Evolutionary conservation across 2,797 vertebrate genomes (phyloP).

Genomic region (Gymnothorax reevesii): DNA sequence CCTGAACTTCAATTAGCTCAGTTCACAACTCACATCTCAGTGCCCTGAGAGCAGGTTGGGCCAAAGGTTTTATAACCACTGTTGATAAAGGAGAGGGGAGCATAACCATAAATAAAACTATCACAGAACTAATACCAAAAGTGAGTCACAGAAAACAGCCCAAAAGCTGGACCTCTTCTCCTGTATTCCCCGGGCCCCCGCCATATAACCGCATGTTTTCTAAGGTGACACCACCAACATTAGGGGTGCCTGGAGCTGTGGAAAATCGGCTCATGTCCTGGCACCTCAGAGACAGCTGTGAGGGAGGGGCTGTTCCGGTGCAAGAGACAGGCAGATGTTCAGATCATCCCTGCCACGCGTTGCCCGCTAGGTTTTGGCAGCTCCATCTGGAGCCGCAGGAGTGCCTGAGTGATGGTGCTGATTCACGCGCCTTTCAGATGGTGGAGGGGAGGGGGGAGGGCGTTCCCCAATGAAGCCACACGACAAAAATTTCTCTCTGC

Average conservation of each 20-base stretch:
- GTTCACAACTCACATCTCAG: not conserved
- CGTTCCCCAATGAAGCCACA: not conserved
- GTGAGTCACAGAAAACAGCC: conserved; percentile 45
- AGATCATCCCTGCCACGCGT: conserved; percentile 41
- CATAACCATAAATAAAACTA: not conserved
- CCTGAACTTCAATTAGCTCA: conserved; percentile 27
- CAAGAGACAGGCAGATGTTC: conserved; percentile 48
- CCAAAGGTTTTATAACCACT: not conserved
- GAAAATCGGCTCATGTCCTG: conserved; percentile 36
- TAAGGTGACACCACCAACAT: conserved; percentile 52
- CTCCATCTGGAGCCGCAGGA: conserved; percentile 37
- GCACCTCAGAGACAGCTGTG: not conserved
- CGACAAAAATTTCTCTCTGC: not conserved
- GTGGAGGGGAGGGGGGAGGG: conserved; percentile 42
- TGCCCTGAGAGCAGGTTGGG: not conserved
- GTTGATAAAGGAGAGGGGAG: not conserved
- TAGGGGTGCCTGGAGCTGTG: conserved; percentile 48
- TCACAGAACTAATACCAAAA: not conserved
- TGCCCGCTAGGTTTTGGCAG: conserved; percentile 44
- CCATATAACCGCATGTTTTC: not conserved
- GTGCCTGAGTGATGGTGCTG: conserved; percentile 36
- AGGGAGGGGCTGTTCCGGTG: conserved; percentile 18
- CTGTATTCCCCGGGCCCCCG: not conserved
- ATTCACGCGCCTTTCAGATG: conserved; percentile 55
- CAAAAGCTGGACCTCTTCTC: not conserved